Conservation (phyloP, 2,113 vertebrate genomes). For the Notarius lentiginosus region DNA sequence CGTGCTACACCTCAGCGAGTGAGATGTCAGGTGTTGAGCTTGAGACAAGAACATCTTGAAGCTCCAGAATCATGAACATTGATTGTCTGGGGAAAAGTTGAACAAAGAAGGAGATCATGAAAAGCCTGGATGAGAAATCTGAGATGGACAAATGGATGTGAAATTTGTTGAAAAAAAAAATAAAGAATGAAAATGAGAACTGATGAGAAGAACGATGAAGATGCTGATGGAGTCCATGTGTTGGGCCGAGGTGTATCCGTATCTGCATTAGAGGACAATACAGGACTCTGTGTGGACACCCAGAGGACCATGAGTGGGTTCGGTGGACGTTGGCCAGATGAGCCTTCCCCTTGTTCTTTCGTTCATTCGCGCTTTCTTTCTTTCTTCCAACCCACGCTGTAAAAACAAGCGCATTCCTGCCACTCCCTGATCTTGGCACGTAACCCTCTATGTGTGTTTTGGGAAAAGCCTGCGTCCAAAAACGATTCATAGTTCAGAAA, state of each 20-base stretch:
- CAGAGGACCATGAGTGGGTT: conserved; percentile 56
- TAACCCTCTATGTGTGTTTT: conserved; percentile 47
- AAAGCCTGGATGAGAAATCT: background rate
- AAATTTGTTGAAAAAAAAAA: background rate
- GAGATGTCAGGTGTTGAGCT: conserved; percentile 16
- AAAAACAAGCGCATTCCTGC: conserved; percentile 61
- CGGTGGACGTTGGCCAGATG: conserved; percentile 53
- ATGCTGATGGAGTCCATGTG: conserved; percentile 9
- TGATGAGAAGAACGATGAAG: background rate
- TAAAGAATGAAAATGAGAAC: background rate
- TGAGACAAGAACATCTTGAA: background rate
- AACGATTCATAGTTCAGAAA: conserved; percentile 46
- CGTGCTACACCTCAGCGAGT: background rate
- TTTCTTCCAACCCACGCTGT: conserved; percentile 51
- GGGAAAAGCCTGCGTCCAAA: conserved; percentile 50
- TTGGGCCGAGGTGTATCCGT: conserved; percentile 50
- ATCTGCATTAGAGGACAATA: conserved; percentile 56
- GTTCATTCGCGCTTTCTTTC: conserved; percentile 1
- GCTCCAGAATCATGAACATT: background rate
- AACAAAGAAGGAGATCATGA: background rate
- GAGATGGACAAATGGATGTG: background rate
- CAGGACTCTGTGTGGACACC: conserved; percentile 53
- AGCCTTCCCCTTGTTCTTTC: conserved; percentile 31
- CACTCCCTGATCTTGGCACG: conserved; percentile 63
- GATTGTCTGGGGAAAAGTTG: background rate